These are phyloP conservation scores for Myotis findleyi DNA, from an alignment of 2,797 vertebrate species.

Conservation along the genomic window DNA sequence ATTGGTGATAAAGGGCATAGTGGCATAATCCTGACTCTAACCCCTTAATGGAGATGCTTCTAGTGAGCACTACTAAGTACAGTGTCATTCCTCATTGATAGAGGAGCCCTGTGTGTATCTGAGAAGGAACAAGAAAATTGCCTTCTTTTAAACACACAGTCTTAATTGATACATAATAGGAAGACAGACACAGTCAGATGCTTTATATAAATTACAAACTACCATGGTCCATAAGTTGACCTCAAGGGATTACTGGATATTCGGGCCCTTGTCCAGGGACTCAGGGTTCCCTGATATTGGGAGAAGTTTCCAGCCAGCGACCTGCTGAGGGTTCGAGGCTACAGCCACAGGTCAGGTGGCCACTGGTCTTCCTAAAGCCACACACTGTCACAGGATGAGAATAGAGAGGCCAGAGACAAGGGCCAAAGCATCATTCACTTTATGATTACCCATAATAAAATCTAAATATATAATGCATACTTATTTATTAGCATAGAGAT, in stretches of 20 bases:
- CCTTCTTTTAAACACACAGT: not conserved
- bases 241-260: not conserved
- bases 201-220: not conserved
- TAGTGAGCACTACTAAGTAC: not conserved
- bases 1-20: not conserved
- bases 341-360: not conserved
- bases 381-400: slow-evolving; percentile 53
- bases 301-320: not conserved
- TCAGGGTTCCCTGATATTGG: fast-evolving
- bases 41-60: not conserved
- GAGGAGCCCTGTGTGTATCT: not conserved
- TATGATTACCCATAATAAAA: slow-evolving; percentile 10
- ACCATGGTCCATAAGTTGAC: not conserved
- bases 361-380: slow-evolving; percentile 66
- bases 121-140: not conserved
- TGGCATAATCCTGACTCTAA: not conserved
- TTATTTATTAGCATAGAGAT: not conserved
- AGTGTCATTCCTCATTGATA: not conserved
- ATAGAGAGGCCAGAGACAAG: slow-evolving; percentile 67
- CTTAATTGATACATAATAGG: not conserved
- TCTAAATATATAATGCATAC: not conserved
- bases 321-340: not conserved
- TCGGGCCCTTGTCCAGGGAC: not conserved
- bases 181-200: not conserved
- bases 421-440: slow-evolving; percentile 47